These are phyloP conservation scores for Oryzias melastigma DNA, from an alignment of 2,113 vertebrate species.

Conservation along the genomic window DNA sequence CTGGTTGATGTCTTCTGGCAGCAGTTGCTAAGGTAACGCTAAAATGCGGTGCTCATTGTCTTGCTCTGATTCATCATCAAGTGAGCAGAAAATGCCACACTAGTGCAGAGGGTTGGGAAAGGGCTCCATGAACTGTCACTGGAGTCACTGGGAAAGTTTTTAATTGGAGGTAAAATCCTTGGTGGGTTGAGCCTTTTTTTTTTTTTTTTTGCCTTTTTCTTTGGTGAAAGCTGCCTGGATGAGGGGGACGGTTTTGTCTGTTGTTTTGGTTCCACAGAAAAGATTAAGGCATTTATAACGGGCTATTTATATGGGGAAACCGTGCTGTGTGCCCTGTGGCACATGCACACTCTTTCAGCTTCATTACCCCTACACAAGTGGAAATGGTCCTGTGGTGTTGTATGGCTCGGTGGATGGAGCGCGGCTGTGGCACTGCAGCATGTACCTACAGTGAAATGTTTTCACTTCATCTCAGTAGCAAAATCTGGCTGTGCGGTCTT, in stretches of 20 bases:
- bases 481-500: conserved; percentile 9
- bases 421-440: conserved; percentile 21
- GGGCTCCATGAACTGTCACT: conserved; percentile 22
- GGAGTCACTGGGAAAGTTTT: conserved; percentile 48
- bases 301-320: conserved; percentile 36
- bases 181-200: conserved; percentile 6
- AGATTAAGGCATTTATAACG: conserved; percentile 48
- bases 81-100: conserved; percentile 33
- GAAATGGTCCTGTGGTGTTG: conserved; percentile 48
- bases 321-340: conserved; percentile 15
- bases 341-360: conserved; percentile 34
- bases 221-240: conserved; percentile 19
- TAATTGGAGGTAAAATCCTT: conserved; percentile 53
- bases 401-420: conserved; percentile 25
- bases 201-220: conserved; percentile 11
- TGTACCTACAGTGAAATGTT: conserved; percentile 16
- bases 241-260: conserved; percentile 33
- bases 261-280: conserved; percentile 26
- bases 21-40: conserved; percentile 62
- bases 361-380: conserved; percentile 61
- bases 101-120: conserved; percentile 17
- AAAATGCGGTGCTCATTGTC: conserved; percentile 28
- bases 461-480: conserved; percentile 25
- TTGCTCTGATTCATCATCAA: conserved; percentile 26
- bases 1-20: conserved; percentile 34